Evolutionary conservation across 2,113 vertebrate genomes (phyloP), one percentile per base, ranked within the genome.

Genomic region (Lamprotornis superbus): DNA sequence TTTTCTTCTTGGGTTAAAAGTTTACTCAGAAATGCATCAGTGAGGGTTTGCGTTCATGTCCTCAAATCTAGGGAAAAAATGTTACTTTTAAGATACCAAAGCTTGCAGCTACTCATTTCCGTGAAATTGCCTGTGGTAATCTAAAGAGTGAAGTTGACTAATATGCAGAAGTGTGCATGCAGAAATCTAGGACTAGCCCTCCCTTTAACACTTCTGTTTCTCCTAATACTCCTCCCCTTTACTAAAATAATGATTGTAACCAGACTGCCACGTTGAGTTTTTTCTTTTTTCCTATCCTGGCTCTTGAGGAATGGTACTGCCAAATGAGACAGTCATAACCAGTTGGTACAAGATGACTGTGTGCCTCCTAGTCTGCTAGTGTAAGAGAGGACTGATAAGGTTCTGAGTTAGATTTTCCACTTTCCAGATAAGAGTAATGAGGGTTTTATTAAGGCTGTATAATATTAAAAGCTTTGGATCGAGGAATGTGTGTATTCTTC

Each of bases 241-340:
- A 78, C 39, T 74, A 20, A 92, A 83, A 47, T 53, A 42, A 27
- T 10, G 2, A 17, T 63, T 83, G 13, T 50, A 78, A 44, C 50
- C 47, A 39, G 49, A 11, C 17, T 80, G 28, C 59, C 1, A 1
- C 4, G 2, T 37, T 42, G 33, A 15, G 1, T 22, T 53, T 15
- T 15, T 85, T 40, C 3, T 22, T 35, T 73, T 47, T 40, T 81
- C 44, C 31, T 75, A 0, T 60, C 49, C 19, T 92, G 59, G 44
- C 25, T 64, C 59, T 83, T 61, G 49, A 64, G 52, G 40, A 67
- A 15, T 37, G 40, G 5, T 83, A 9, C 53, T 82, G 74, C 65
- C 65, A 60, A 53, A 39, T 93, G 15, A 44, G 52, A 50, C 14
- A 40, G 17, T 76, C 31, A 10, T 44, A 73, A 60, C 40, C 19